phyloP scores from a whole-genome alignment of 2,888 invertebrate species.

The Ormyrus thymus region DNA sequence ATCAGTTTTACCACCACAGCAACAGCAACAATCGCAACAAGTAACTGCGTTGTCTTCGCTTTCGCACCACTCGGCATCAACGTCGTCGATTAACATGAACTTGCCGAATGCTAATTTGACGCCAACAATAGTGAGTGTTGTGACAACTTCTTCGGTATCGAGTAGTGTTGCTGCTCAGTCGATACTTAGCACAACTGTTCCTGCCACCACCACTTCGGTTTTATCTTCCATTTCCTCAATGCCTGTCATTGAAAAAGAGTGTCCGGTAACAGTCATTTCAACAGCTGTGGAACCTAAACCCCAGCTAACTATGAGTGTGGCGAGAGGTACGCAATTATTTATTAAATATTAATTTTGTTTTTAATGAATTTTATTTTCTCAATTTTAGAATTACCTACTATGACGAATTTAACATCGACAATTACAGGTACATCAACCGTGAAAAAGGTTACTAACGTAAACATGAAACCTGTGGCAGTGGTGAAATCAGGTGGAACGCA shows the following conservation, averaged over 20 bases:
- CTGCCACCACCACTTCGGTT: background rate
- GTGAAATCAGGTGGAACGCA: constrained; percentile 69
- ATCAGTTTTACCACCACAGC: constrained; percentile 57
- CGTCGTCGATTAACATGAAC: constrained; percentile 52
- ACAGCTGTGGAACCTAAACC: constrained; percentile 44
- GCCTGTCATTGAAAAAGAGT: constrained; percentile 43
- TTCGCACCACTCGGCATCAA: constrained; percentile 53
- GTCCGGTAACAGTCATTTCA: constrained; percentile 40
- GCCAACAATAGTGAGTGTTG: constrained; percentile 35
- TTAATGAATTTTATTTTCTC: background rate
- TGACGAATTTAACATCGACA: constrained; percentile 35
- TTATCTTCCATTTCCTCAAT: background rate
- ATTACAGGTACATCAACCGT: constrained; percentile 60
- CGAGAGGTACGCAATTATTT: constrained; percentile 34
- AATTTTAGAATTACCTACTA: constrained; percentile 28
- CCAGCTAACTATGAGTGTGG: constrained; percentile 43
- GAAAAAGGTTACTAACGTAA: constrained; percentile 66
- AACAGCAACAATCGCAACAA: constrained; percentile 57
- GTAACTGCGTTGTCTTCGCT: constrained; percentile 48
- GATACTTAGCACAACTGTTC: background rate
- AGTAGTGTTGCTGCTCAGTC: constrained; percentile 69
- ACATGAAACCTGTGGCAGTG: constrained; percentile 69
- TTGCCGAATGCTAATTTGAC: constrained; percentile 31
- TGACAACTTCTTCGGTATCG: constrained; percentile 66
- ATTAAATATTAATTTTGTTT: background rate